phyloP scores from a whole-genome alignment of 2,888 invertebrate genomes.

The Hirtodrosophila cameraria region DNA sequence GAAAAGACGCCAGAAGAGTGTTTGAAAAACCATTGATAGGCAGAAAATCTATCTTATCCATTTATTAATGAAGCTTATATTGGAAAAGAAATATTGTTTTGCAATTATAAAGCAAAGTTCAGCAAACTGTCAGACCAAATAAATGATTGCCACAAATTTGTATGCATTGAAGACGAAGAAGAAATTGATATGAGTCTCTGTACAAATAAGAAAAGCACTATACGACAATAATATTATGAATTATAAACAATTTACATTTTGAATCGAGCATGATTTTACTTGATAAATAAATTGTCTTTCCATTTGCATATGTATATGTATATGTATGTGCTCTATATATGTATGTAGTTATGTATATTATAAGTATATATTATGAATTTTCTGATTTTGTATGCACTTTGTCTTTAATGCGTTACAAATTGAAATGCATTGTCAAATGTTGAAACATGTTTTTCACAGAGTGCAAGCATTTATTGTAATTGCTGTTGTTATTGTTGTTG shows the following conservation, averaged over 20 bases:
- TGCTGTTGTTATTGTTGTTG: slow-evolving; percentile 18
- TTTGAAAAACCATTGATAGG: too few species aligned
- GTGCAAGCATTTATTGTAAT: slow-evolving; percentile 39
- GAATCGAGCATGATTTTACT: slow-evolving; percentile 2
- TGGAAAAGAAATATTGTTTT: background rate
- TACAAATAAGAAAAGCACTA: too few species aligned
- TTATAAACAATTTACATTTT: slow-evolving; percentile 17
- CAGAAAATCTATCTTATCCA: too few species aligned
- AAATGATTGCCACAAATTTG: background rate
- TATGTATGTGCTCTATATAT: background rate
- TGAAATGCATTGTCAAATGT: slow-evolving; percentile 69
- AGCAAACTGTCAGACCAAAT: too few species aligned
- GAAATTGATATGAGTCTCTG: slow-evolving; percentile 4
- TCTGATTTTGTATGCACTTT: slow-evolving; percentile 52
- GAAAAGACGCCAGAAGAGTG: too few species aligned
- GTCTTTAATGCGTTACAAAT: slow-evolving; percentile 66
- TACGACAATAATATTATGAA: background rate
- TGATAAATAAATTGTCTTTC: background rate
- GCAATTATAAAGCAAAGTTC: too few species aligned
- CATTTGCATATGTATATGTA: background rate
- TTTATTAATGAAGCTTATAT: background rate
- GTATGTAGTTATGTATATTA: background rate
- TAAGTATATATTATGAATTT: slow-evolving; percentile 49
- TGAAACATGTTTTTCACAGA: slow-evolving; percentile 32
- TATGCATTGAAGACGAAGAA: background rate